Percentiles rank a stretch among this genome's conserved stretches.
Conservation (phyloP, 1,140 invertebrate species). For the Macrocentrus cingulum region DNA sequence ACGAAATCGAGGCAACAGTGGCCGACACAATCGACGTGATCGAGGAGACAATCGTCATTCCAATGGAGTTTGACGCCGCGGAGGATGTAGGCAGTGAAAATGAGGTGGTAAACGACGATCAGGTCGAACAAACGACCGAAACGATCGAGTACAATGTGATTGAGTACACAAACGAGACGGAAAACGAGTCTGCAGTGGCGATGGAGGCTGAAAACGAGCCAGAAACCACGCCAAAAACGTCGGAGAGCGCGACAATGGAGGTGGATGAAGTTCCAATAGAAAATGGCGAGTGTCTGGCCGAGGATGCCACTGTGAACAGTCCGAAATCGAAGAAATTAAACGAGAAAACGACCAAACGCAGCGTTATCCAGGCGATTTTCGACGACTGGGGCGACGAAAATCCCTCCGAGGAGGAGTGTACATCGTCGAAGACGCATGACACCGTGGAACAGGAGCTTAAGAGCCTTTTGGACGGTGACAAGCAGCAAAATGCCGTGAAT, state of each 20-base stretch:
- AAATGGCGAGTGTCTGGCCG: neutral
- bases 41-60: constrained; percentile 32
- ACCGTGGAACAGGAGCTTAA: constrained; percentile 52
- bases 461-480: constrained; percentile 48
- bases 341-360: constrained; percentile 34
- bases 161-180: constrained; percentile 22
- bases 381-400: constrained; percentile 56
- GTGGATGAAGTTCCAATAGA: neutral
- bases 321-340: neutral
- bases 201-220: constrained; percentile 31
- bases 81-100: constrained; percentile 21
- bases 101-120: constrained; percentile 5
- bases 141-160: constrained; percentile 31
- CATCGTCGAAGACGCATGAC: constrained; percentile 37
- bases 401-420: constrained; percentile 20
- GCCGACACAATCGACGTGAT: constrained; percentile 33
- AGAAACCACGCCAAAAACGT: no score
- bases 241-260: no score
- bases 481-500: constrained; percentile 29
- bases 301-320: neutral
- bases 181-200: neutral
- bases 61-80: constrained; percentile 6
- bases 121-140: constrained; percentile 5
- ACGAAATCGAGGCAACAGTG: neutral
- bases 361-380: constrained; percentile 54